These are phyloP conservation scores for Tribolium madens DNA, from an alignment of 1,140 invertebrate species.

Conservation along the genomic window DNA sequence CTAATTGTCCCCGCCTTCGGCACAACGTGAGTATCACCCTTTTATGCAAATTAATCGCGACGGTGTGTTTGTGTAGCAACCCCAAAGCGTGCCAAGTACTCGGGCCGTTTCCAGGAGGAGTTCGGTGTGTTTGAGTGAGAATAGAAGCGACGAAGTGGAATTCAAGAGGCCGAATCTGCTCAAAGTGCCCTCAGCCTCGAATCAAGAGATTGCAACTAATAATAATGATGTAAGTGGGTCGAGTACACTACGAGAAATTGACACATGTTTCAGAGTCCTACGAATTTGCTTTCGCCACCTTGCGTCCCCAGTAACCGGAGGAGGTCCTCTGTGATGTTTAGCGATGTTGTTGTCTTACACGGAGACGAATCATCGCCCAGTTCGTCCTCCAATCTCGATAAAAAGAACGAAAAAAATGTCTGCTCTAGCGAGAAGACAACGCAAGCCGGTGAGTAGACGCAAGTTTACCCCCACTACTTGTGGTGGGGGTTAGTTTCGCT, in stretches of 20 bases:
- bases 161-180: slow-evolving; percentile 67
- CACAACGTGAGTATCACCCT: slow-evolving; percentile 53
- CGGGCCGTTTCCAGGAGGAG: slow-evolving; percentile 64
- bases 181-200: slow-evolving; percentile 69
- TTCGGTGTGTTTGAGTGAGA: slow-evolving; percentile 62
- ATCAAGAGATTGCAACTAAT: slow-evolving; percentile 60
- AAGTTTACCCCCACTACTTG: too few relatives aligned
- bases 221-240: slow-evolving; percentile 61
- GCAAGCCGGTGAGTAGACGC: slow-evolving; percentile 75
- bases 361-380: slow-evolving; percentile 64
- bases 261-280: slow-evolving; percentile 56
- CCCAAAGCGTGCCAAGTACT: slow-evolving; percentile 59
- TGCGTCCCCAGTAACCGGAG: slow-evolving; percentile 69
- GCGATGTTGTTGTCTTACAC: slow-evolving; percentile 83
- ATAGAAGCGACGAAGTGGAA: slow-evolving; percentile 57
- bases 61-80: slow-evolving; percentile 15
- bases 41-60: not conserved
- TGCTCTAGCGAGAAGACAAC: slow-evolving; percentile 91
- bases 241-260: too few relatives aligned
- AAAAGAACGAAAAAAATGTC: slow-evolving; percentile 72
- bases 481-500: too few relatives aligned
- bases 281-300: slow-evolving; percentile 74
- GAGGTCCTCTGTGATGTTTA: slow-evolving; percentile 89
- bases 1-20: slow-evolving; percentile 68
- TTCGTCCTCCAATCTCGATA: slow-evolving; percentile 64